Evolutionary conservation across 2,888 invertebrate genomes (phyloP).

Genomic region (Clistopyga incitator): DNA sequence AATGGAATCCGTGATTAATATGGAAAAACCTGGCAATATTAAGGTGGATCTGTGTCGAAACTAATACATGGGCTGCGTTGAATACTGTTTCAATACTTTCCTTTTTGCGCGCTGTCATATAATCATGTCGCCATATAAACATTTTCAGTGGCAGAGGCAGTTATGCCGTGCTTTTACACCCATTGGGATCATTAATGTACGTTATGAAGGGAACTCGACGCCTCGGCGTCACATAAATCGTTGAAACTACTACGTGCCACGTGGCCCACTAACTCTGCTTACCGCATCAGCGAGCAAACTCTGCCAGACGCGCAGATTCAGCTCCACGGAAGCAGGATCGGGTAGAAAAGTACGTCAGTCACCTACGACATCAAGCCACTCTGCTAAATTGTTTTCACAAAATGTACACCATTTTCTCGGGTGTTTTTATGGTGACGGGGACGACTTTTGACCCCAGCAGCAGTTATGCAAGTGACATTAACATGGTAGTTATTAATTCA

Average conservation of each 20-base stretch:
- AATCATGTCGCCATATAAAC: conserved; percentile 11
- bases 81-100: no score
- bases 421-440: not conserved
- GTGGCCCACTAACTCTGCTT: conserved; percentile 12
- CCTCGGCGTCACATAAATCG: conserved; percentile 27
- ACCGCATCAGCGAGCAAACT: conserved; percentile 12
- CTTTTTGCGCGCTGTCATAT: not conserved
- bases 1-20: no score
- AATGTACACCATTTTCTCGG: not conserved
- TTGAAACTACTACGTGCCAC: conserved; percentile 1
- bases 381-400: conserved; percentile 53
- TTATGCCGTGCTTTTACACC: conserved; percentile 5
- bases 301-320: conserved; percentile 9
- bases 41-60: no score
- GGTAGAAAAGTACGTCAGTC: not conserved
- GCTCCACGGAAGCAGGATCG: not conserved
- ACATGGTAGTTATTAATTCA: not conserved
- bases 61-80: no score
- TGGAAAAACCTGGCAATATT: no score
- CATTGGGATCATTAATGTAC: conserved; percentile 16
- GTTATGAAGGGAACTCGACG: conserved; percentile 11
- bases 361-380: conserved; percentile 46
- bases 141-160: conserved; percentile 4
- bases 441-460: not conserved
- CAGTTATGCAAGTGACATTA: not conserved